These are phyloP conservation scores for Pyrrhura leucotis DNA, from an alignment of 2,797 vertebrate genomes.

Conservation along the genomic window DNA sequence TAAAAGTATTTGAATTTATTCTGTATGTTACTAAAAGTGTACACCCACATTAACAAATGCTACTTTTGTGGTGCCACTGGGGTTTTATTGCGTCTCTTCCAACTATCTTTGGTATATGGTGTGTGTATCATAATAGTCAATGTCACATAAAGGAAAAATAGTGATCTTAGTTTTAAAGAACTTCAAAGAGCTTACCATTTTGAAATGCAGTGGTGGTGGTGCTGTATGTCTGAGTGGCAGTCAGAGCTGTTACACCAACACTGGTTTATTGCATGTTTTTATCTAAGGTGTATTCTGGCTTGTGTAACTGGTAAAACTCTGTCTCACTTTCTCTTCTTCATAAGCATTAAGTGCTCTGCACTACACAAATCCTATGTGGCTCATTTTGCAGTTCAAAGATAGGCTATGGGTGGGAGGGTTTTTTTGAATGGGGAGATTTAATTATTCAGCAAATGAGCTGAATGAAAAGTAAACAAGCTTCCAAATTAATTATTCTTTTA, in stretches of 20 bases:
- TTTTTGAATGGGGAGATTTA: background rate
- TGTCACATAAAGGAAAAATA: background rate
- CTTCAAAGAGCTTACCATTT: background rate
- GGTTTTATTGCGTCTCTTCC: background rate
- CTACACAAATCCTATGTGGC: too few species aligned
- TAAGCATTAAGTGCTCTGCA: background rate
- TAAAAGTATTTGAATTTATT: conserved; percentile 4
- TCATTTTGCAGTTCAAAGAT: background rate
- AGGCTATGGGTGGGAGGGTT: background rate
- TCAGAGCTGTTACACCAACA: background rate
- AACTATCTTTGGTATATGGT: background rate
- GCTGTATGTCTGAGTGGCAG: background rate
- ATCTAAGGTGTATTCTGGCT: background rate
- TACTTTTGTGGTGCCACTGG: background rate
- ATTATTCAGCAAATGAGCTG: background rate
- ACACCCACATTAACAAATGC: background rate
- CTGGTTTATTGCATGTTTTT: background rate
- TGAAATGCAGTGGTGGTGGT: background rate
- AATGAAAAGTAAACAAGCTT: background rate
- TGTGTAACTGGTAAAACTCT: background rate
- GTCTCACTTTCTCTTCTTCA: background rate
- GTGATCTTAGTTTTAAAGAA: background rate
- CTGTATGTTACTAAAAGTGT: background rate
- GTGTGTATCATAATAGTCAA: accelerated
- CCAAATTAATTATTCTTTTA: background rate